phyloP scores from a whole-genome alignment of 2,113 vertebrate genomes.

The Syrrhaptes paradoxus region DNA sequence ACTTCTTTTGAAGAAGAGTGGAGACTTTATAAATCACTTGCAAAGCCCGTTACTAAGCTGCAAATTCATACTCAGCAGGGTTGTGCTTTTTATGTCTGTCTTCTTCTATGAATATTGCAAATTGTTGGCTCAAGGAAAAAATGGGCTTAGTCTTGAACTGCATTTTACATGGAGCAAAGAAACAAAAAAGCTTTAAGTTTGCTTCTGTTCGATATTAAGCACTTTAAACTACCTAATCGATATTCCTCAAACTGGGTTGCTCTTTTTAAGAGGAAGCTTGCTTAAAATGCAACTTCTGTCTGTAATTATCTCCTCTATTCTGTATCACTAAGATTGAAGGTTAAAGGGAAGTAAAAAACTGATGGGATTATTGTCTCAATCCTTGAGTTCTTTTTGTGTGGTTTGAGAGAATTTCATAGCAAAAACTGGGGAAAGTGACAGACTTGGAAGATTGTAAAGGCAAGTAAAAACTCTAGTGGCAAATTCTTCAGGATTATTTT shows the following conservation, averaged over 20 bases:
- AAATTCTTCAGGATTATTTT: neutral
- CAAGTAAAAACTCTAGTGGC: neutral
- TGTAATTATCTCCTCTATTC: neutral
- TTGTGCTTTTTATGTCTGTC: constrained; percentile 1
- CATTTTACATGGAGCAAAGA: neutral
- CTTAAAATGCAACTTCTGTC: neutral
- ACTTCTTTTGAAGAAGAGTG: neutral
- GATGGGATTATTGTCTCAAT: neutral
- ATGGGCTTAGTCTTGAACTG: neutral
- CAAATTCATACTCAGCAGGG: neutral
- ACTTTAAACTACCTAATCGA: neutral
- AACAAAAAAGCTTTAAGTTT: neutral
- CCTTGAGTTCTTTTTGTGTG: neutral
- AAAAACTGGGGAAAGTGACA: neutral
- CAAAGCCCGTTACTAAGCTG: neutral
- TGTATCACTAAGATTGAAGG: neutral
- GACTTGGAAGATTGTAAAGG: neutral
- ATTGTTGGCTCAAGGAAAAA: neutral
- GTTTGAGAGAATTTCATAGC: neutral
- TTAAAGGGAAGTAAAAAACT: neutral
- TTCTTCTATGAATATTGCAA: neutral
- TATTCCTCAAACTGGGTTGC: neutral
- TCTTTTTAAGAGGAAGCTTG: neutral
- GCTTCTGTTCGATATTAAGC: neutral
- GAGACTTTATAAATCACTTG: neutral